These are phyloP conservation scores for Thripadectes ignobilis DNA, from an alignment of 2,797 vertebrate species.

Conservation along the genomic window DNA sequence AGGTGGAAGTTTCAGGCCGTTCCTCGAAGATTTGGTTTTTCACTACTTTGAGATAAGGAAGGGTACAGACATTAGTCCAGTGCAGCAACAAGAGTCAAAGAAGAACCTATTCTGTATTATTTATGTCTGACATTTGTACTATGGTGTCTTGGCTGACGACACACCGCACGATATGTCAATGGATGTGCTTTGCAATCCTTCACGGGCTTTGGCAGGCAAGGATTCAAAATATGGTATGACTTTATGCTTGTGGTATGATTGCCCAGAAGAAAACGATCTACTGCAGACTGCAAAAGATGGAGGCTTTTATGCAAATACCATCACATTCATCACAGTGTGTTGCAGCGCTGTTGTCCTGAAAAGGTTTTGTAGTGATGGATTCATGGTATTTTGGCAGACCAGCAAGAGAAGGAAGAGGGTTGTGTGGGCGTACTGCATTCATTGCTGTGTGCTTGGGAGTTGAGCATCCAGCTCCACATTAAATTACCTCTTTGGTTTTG, in stretches of 20 bases:
- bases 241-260: conserved; percentile 11
- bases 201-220: background rate
- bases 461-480: background rate
- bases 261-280: background rate
- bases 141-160: background rate
- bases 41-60: background rate
- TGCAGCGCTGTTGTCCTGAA: accelerated
- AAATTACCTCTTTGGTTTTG: background rate
- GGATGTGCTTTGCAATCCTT: background rate
- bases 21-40: background rate
- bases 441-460: background rate
- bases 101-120: background rate
- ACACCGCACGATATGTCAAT: background rate
- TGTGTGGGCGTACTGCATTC: background rate
- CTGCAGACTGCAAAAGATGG: background rate
- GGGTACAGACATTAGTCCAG: background rate
- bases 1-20: background rate
- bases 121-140: background rate
- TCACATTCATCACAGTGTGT: background rate
- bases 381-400: background rate
- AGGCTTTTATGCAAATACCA: background rate
- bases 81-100: background rate
- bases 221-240: background rate
- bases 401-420: background rate
- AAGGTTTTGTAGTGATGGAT: background rate